Conservation (phyloP, 2,113 vertebrate genomes). For the Zapus hudsonius region DNA sequence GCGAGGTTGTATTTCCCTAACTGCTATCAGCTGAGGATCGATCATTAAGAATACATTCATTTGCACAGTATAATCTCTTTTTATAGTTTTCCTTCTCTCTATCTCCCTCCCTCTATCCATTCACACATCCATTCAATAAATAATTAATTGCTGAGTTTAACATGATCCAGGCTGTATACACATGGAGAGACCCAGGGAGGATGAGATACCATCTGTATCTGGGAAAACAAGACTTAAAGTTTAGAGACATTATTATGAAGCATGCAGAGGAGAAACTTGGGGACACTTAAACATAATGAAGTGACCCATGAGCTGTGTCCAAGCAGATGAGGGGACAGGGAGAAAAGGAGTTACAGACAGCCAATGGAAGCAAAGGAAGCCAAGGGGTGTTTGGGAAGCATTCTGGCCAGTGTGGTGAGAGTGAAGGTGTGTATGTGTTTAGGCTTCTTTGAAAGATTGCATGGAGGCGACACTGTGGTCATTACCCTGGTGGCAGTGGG, state of each 20-base stretch:
- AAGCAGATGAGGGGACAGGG: accelerated
- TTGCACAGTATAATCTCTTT: background rate
- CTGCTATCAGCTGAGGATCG: too few species aligned
- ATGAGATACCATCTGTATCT: background rate
- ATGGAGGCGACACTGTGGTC: too few species aligned
- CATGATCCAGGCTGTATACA: background rate
- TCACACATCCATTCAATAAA: background rate
- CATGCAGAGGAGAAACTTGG: background rate
- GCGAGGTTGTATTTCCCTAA: too few species aligned
- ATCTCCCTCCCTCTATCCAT: too few species aligned
- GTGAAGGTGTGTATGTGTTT: background rate
- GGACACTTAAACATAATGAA: background rate
- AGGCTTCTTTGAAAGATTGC: background rate
- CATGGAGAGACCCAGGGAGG: background rate
- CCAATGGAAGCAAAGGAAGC: too few species aligned
- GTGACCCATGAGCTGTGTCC: background rate
- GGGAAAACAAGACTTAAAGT: background rate
- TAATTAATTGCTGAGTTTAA: background rate
- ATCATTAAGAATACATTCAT: too few species aligned
- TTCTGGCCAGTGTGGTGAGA: too few species aligned
- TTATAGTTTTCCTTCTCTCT: background rate
- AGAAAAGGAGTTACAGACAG: too few species aligned
- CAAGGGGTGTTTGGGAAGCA: too few species aligned
- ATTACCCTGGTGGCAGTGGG: background rate
- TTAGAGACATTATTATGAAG: background rate